Conservation (phyloP, 2,113 vertebrate genomes). For the Sprattus sprattus region DNA sequence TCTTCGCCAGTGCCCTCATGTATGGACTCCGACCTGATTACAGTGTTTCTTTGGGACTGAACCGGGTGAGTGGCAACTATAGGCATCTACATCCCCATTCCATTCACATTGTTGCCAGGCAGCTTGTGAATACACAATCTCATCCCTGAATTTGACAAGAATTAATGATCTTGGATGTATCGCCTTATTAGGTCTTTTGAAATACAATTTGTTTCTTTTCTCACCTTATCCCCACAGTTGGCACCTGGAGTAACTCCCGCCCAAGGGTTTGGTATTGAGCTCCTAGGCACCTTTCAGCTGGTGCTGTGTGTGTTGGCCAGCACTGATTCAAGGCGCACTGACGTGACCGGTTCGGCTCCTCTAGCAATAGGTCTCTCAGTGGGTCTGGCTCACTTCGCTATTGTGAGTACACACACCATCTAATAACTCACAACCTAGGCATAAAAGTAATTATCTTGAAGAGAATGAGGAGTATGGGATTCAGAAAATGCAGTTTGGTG, state of each 20-base stretch:
- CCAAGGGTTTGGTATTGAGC: slow-evolving; percentile 79
- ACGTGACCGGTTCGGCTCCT: slow-evolving; percentile 71
- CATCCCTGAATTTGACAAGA: neutral
- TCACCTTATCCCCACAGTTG: slow-evolving; percentile 24
- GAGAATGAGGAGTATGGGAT: too few species aligned
- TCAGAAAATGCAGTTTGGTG: too few species aligned
- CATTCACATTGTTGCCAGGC: neutral
- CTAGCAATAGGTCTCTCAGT: slow-evolving; percentile 81
- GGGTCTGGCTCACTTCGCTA: slow-evolving; percentile 79
- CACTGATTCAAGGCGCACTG: slow-evolving; percentile 73
- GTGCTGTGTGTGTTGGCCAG: slow-evolving; percentile 81
- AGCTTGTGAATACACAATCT: neutral
- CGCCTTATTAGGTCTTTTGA: neutral
- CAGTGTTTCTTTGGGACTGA: slow-evolving; percentile 65
- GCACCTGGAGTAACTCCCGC: slow-evolving; percentile 58
- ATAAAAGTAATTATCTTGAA: neutral
- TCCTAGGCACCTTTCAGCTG: slow-evolving; percentile 81
- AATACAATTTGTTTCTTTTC: too few species aligned
- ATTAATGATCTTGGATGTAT: neutral
- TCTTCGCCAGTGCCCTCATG: slow-evolving; percentile 76
- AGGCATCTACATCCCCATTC: neutral
- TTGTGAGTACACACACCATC: slow-evolving; percentile 65
- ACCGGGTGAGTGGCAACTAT: slow-evolving; percentile 63
- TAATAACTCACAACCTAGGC: neutral
- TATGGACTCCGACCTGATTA: slow-evolving; percentile 64